Base-by-base conservation (phyloP, 1,140 invertebrate genomes). In the Magallana ariakensis region DNA sequence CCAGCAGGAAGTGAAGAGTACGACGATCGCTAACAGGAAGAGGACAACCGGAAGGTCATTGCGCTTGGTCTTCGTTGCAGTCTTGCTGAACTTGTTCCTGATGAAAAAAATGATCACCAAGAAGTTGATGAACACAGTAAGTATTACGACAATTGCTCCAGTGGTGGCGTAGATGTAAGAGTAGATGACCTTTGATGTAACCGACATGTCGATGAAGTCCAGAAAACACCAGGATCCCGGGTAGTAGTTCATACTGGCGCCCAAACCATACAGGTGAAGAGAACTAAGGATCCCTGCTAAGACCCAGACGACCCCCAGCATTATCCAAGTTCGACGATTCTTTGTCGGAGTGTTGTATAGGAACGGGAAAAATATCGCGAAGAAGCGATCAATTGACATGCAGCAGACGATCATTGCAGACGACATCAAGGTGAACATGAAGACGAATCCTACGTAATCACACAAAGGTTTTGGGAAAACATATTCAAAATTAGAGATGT, bases 221-320 rank as follows among this genome's bases (percentile, higher is more conserved):
- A 94, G 91, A 91, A 95, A 95, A 87, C 94, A 95, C 94, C 94
- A 95, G 55, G 94, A 94, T 9, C 92, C 90, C 0, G 94, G 94
- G 89, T 91, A 94, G 60, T 93, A 93, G 3, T 90, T 70, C 11
- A 91, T 87, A 75, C 90, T 91, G n/a, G 75, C 54, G 0, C 94
- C 94, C 13, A 94, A 85, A 7, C 93, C 93, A 33, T 94, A 89
- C 11, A 95, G 88, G 9, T 94, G 94, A 15, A 95, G 89, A 16
- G 89, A 84, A 7, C 92, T 91, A 54, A 95, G 89, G 46, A 93
- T 22, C 4, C 91, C 81, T 1, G 93, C 89, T 46, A 92, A 90
- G 3, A 91, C 80, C 93, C 93, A 94, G 19, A 94, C 84, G 16
- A 87, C 83, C 1, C 87, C 70, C 53, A 94, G 88, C 7, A 86